Percentiles rank a stretch among this genome's conserved stretches.
Evolutionary conservation across 92 coral and sea anemone genomes (phyloP).

Genomic region (Pocillopora grandis): DNA sequence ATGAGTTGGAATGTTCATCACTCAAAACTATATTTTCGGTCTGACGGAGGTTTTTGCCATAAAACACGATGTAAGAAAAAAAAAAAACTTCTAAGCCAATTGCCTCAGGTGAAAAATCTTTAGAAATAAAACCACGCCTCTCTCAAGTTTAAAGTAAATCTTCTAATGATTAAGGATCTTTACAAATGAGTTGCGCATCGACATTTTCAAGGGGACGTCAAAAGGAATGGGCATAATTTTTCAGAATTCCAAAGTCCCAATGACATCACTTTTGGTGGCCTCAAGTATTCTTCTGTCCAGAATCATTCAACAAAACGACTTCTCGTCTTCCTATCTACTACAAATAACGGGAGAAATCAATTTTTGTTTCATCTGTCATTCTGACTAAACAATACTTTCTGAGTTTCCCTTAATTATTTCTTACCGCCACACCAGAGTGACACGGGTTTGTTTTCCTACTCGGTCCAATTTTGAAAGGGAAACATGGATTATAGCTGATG

Average conservation of each 20-base stretch:
- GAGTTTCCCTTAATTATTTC: not conserved
- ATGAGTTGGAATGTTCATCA: not conserved
- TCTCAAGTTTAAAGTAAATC: too few relatives aligned
- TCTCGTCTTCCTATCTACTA: not conserved
- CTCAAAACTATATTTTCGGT: not conserved
- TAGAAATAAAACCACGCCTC: too few relatives aligned
- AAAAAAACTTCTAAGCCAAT: too few relatives aligned
- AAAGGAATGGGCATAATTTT: too few relatives aligned
- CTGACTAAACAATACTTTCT: not conserved
- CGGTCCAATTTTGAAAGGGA: not conserved
- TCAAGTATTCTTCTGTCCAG: too few relatives aligned
- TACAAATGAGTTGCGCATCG: too few relatives aligned
- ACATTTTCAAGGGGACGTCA: too few relatives aligned
- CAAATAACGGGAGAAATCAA: not conserved
- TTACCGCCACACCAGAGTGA: not conserved
- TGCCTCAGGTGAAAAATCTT: too few relatives aligned
- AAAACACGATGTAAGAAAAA: not conserved
- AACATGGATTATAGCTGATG: not conserved
- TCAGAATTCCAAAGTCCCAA: too few relatives aligned
- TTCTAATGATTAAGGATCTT: too few relatives aligned
- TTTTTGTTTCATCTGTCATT: not conserved
- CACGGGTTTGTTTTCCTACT: not conserved
- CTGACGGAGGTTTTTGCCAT: not conserved
- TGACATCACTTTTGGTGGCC: too few relatives aligned
- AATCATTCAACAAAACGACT: too few relatives aligned